phyloP scores from a whole-genome alignment of 2,888 invertebrate species.

The Pelosia muscerda region DNA sequence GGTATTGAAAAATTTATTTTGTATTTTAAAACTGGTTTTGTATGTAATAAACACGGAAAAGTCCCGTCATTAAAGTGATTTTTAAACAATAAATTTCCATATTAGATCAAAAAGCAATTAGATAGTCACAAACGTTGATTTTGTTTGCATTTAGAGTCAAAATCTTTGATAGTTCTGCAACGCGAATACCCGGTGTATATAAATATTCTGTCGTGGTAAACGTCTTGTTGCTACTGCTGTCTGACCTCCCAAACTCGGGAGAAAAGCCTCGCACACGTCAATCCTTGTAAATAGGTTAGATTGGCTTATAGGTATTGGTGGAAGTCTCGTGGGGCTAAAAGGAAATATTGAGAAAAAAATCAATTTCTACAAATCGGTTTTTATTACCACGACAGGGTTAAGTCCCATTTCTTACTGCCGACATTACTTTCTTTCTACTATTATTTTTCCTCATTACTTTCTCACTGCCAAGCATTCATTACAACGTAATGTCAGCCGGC shows the following conservation, averaged over 20 bases:
- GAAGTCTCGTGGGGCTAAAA: no score
- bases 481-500: constrained; percentile 5
- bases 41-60: not conserved
- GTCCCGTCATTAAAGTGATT: not conserved
- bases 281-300: no score
- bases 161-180: not conserved
- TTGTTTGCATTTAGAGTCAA: not conserved
- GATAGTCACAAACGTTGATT: not conserved
- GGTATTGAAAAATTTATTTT: not conserved
- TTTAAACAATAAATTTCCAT: not conserved
- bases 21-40: not conserved
- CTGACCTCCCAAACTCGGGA: not conserved
- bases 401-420: constrained; percentile 1
- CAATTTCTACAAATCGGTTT: no score
- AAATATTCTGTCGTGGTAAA: not conserved
- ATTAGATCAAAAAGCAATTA: not conserved
- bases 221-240: not conserved
- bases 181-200: not conserved
- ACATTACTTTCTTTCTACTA: not conserved
- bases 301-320: no score
- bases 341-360: no score
- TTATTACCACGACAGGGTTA: not conserved
- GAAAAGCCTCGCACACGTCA: no score
- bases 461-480: not conserved
- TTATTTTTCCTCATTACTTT: not conserved